Evolutionary conservation across 2,113 vertebrate genomes (phyloP).

Genomic region (Prunella fulvescens): DNA sequence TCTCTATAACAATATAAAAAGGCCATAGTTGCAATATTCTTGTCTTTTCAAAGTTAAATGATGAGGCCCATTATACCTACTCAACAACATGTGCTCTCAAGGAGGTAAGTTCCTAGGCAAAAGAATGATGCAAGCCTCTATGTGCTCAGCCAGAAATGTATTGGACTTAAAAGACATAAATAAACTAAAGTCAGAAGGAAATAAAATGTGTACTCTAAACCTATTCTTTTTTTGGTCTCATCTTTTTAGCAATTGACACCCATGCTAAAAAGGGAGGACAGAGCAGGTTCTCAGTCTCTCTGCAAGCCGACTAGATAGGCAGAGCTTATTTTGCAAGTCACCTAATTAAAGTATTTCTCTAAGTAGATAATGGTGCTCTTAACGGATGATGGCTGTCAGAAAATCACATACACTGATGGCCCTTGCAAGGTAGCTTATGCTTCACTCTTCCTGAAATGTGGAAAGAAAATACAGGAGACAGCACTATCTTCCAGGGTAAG

Average conservation of each 20-base stretch:
- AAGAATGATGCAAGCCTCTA: not conserved
- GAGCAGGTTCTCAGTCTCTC: not conserved
- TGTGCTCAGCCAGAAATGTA: not conserved
- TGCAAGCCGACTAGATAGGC: not conserved
- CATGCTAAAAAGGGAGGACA: not conserved
- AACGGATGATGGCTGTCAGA: not conserved
- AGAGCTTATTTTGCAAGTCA: not conserved
- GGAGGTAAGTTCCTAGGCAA: not conserved
- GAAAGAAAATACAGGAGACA: not conserved
- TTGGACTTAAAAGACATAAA: not conserved
- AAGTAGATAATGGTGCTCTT: not conserved
- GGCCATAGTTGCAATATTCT: not conserved
- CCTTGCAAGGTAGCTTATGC: not conserved
- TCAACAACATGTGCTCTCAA: not conserved
- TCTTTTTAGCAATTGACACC: not conserved
- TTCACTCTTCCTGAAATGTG: not conserved
- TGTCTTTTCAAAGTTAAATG: not conserved
- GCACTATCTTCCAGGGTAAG: not conserved
- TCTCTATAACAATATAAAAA: not conserved
- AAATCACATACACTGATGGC: not conserved
- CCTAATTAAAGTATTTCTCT: not conserved
- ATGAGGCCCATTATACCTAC: not conserved
- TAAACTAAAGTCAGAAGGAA: conserved; percentile 2
- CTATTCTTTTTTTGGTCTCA: not conserved
- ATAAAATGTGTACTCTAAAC: not conserved